Conservation (phyloP, 2,888 invertebrate species). For the Habroteleia sp. region DNA sequence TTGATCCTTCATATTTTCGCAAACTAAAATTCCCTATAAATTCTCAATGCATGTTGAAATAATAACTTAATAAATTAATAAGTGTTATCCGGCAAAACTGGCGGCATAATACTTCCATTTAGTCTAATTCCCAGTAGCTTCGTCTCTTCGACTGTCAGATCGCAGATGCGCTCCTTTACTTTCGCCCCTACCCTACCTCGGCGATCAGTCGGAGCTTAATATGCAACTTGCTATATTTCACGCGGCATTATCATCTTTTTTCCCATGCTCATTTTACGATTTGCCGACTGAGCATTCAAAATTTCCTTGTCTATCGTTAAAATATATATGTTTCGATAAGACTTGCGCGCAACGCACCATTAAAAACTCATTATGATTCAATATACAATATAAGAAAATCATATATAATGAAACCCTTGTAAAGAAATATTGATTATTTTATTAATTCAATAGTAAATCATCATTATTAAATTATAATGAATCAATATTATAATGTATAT, state of each 20-base stretch:
- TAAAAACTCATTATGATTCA: slow-evolving; percentile 21
- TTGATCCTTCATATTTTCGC: background rate
- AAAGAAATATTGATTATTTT: too few relatives aligned
- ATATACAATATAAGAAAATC: too few relatives aligned
- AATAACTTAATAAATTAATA: slow-evolving; percentile 70
- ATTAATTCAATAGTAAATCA: too few relatives aligned
- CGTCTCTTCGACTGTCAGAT: slow-evolving; percentile 68
- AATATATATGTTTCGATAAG: slow-evolving; percentile 63
- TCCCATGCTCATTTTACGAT: slow-evolving; percentile 73
- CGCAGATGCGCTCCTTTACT: slow-evolving; percentile 70
- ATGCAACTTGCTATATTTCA: slow-evolving; percentile 72
- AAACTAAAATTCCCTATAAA: background rate
- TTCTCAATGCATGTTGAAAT: slow-evolving; percentile 13
- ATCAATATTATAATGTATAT: too few relatives aligned
- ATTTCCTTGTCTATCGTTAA: slow-evolving; percentile 67
- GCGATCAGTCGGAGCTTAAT: slow-evolving; percentile 64
- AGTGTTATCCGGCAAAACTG: slow-evolving; percentile 66
- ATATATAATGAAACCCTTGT: too few relatives aligned
- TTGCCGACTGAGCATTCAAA: slow-evolving; percentile 76
- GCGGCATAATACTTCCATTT: slow-evolving; percentile 63
- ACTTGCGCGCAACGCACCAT: slow-evolving; percentile 24
- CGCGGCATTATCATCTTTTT: slow-evolving; percentile 74
- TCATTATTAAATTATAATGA: too few relatives aligned
- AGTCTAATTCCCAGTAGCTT: slow-evolving; percentile 64
- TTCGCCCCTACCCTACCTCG: slow-evolving; percentile 12